Evolutionary conservation across 2,888 invertebrate species (phyloP).

Genomic region (Lepetodrilus schrolli): DNA sequence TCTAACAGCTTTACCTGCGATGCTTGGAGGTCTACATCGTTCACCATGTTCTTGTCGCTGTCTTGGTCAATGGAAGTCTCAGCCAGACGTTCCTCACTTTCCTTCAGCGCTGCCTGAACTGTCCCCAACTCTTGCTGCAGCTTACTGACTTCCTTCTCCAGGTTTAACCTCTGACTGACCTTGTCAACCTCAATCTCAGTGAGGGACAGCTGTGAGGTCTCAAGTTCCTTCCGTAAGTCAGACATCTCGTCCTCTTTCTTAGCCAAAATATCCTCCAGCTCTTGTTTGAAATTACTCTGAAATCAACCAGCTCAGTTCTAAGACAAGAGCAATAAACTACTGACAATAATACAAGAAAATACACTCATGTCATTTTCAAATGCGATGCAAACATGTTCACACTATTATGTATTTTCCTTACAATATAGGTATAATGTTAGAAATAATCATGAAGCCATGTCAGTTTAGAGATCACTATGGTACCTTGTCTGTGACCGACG

Average conservation of each 20-base stretch:
- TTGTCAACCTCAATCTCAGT: constrained; percentile 49
- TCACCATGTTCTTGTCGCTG: no score
- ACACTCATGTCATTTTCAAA: no score
- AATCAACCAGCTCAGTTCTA: background rate
- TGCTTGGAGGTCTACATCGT: no score
- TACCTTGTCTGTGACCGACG: constrained; percentile 59
- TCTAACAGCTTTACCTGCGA: background rate
- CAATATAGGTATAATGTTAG: no score
- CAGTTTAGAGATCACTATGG: no score
- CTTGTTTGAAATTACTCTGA: constrained; percentile 64
- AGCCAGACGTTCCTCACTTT: background rate
- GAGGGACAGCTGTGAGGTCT: constrained; percentile 34
- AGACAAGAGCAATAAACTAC: no score
- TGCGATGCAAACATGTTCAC: no score
- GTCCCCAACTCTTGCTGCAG: constrained; percentile 35
- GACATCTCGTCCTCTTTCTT: constrained; percentile 45
- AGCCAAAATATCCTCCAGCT: constrained; percentile 60
- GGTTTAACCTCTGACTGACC: constrained; percentile 30
- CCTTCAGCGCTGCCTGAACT: constrained; percentile 19
- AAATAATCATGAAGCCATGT: no score
- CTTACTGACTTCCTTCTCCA: background rate
- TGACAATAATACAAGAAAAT: no score
- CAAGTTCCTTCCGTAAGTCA: constrained; percentile 45
- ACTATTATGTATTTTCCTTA: no score
- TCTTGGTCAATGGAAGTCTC: no score